phyloP scores from a whole-genome alignment of 2,797 vertebrate genomes.

The Uromys caudimaculatus region DNA sequence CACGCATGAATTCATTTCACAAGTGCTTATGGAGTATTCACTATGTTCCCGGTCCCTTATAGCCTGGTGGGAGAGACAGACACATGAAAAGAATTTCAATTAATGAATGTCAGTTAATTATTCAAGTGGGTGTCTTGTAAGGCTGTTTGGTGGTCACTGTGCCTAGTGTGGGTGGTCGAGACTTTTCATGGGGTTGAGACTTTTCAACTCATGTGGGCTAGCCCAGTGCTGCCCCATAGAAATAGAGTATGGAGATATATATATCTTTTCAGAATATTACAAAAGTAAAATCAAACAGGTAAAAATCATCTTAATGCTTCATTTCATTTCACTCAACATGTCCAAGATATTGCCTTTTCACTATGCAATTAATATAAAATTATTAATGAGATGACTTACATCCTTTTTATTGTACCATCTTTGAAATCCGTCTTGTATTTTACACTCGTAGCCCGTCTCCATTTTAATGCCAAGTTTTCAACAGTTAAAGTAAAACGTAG shows the following conservation, averaged over 20 bases:
- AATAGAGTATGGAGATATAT: background rate
- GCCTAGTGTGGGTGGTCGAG: background rate
- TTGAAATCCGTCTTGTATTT: conserved; percentile 66
- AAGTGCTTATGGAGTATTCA: background rate
- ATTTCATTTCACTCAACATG: conserved; percentile 53
- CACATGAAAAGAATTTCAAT: background rate
- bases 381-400: conserved; percentile 63
- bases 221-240: background rate
- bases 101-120: background rate
- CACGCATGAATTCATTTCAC: conserved; percentile 7
- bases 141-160: background rate
- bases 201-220: background rate
- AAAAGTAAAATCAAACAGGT: conserved; percentile 57
- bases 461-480: conserved; percentile 59
- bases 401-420: conserved; percentile 65
- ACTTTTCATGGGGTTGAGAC: background rate
- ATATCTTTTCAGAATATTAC: background rate
- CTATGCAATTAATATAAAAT: conserved; percentile 68
- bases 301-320: conserved; percentile 59
- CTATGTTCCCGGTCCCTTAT: background rate
- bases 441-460: conserved; percentile 36
- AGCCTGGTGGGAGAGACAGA: background rate
- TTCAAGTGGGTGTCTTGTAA: background rate
- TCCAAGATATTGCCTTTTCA: conserved; percentile 40
- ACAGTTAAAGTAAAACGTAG: conserved; percentile 71